Evolutionary conservation across 2,113 vertebrate genomes (phyloP).

Genomic region (Caloenas nicobarica): DNA sequence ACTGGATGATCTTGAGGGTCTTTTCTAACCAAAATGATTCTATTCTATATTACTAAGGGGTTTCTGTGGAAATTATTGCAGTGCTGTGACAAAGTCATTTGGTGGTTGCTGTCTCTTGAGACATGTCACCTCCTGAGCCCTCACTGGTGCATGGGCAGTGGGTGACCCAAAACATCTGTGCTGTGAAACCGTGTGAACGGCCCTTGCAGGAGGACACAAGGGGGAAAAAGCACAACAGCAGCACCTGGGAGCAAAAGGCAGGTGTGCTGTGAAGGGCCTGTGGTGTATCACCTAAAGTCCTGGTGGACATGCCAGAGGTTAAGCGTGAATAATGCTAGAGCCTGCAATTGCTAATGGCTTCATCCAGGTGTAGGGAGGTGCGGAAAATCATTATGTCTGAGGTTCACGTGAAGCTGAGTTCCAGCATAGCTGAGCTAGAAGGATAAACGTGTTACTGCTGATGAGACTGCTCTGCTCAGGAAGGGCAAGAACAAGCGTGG

Average conservation of each 20-base stretch:
- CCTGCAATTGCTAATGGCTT: neutral
- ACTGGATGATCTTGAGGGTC: no score
- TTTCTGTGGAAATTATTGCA: neutral
- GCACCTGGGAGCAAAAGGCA: neutral
- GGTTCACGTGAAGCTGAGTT: neutral
- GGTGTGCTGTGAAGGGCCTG: neutral
- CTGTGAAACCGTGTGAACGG: neutral
- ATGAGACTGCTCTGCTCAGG: no score
- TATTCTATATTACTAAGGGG: neutral
- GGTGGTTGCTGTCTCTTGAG: neutral
- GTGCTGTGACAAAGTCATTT: neutral
- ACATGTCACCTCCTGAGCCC: neutral
- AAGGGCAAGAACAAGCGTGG: neutral
- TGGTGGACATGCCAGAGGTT: neutral
- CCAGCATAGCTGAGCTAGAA: neutral
- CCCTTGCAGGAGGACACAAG: neutral
- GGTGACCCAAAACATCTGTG: neutral
- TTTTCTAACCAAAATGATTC: no score
- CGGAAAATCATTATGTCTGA: neutral
- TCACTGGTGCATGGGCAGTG: neutral
- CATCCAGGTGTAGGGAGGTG: neutral
- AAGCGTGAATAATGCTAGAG: neutral
- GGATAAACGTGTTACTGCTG: neutral
- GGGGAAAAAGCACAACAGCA: neutral
- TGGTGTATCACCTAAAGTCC: neutral